Base-by-base conservation (phyloP, 2,113 vertebrate genomes). In the Chionis minor region DNA sequence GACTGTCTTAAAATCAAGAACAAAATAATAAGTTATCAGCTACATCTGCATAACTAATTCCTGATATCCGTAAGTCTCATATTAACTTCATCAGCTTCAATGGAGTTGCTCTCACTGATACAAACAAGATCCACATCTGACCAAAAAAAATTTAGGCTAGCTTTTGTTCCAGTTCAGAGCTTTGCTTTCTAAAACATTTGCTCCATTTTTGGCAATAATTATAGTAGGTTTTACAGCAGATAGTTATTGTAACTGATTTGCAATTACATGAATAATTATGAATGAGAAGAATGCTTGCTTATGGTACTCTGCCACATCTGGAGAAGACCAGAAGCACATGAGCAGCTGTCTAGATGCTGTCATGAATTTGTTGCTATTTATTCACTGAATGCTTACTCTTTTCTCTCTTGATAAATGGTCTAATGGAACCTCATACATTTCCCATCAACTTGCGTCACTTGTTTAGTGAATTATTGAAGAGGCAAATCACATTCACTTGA, bases 401-500 rank as follows among this genome's bases (percentile, higher is more conserved):
- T 87, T 82, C 65, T 91, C 70, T 70, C 75, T 38, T 80, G 90
- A 91, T 79, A 81, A 95, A 96, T 74, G 66, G 28, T 86, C 65
- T 84, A 71, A 79, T 11, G 62, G 71, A 82, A 92, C 49, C 87
- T 95, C 92, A 88, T 59, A 62, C 80, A 86, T 87, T 96, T 94
- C 90, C 90, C 87, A 95, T 71, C 92, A 88, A 71, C 80, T 91
- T 96, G 90, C 56, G 42, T 75, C 87, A 93, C 6, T 84, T 90
- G 30, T 89, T 96, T 56, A 86, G 44, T 90, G 86, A 93, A 67
- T 95, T 94, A 94, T 58, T 97, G 96, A 97, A 85, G 69, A 96
- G 83, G 63, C 62, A 89, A 94, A 97, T 79, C 84, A 51, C 81
- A 95, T 70, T 90, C 77, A 73, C 69, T 90, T 84, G 82, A 63